Evolutionary conservation across 2,888 invertebrate genomes (phyloP), one percentile per base, ranked within the genome.

Genomic region (Noctua janthina): DNA sequence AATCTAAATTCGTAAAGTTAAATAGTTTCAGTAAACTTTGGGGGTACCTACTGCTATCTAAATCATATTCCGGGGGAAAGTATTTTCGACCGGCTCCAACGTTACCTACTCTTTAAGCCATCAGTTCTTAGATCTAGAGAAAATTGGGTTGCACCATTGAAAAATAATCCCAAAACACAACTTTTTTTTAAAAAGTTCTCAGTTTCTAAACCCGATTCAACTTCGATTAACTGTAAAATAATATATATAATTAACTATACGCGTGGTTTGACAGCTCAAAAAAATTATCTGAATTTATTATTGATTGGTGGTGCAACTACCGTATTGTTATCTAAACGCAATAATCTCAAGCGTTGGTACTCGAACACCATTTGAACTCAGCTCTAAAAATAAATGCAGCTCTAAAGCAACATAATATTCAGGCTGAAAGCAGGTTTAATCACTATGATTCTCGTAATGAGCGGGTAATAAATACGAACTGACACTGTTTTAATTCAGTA

Each of bases 381-480:
- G n/a, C 74, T 51, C 80, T 74, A 35, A 59, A 74, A 82, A 54
- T 75, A 81, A 82, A 75, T 81, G 43, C 59, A 62, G 13, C 35
- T 67, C 20, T 51, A 81, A 67, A 81, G n/a, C 23, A 29, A 68
- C 23, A 75, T n/a, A 62, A 68, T n/a, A 69, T 62, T 62, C 35
- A 35, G n/a, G 7, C 20, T 80, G 35, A 35, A 81, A 54, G 29
- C 20, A 46, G 15, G 2, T 74, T 59, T 43, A 15, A 68, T 51
- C 23, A 72, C 35, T 67, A 20, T 29, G 49, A 7, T 66, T 66
- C n/a, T 64, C 17, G 35, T 66, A 13, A 82, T 54, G 35, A 68
- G n/a, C 6, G 13, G n/a, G n/a, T n/a, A 10, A 35, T 74, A 20
- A 69, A 49, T 39, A 43, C n/a, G 15, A 35, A 20, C 43, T 7